Base-by-base conservation (phyloP, 2,888 invertebrate genomes). In the Hemithea aestivaria region DNA sequence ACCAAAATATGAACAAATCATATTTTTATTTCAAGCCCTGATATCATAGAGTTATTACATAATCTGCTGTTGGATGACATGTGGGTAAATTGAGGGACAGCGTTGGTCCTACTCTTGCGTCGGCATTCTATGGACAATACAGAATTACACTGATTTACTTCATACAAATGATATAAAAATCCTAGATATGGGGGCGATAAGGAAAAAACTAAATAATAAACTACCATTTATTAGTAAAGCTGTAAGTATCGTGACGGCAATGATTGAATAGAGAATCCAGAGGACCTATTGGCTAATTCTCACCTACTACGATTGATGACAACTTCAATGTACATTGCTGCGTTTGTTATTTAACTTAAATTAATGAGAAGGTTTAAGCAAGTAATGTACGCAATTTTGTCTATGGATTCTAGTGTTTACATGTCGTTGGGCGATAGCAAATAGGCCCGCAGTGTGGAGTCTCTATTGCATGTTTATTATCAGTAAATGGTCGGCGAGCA, bases 41-140 rank as follows among this genome's bases (percentile, higher is more conserved):
- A 51, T 54, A 52, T 50, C 41, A 30, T 44, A 50, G 10, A 8
- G 43, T 51, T 58, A 70, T 77, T 79, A 79, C 78, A 73, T 75
- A 68, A 69, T 68, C 65, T 69, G 71, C 45, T 60, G 76, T 55
- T 53, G 63, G 72, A 51, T 65, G 72, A 54, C 62, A 16, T 16
- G 16, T 16, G 5, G 70, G 63, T 56, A 73, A 62, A 62, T 62
- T 57, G 65, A 72, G 60, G 54, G 73, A 68, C 73, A 72, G 67
- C 72, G 63, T 51, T 58, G 70, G 65, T 66, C 62, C 63, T 63
- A 73, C 35, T 64, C 67, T 69, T 58, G 66, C 55, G 56, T 77
- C 76, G 53, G 68, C 64, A 63, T 52, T 76, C 78, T 79, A 78
- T 62, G 78, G 73, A 79, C 76, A 79, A 77, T 68, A 74, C 60